Conservation (phyloP, 2,888 invertebrate species). For the Hypsopygia costalis region DNA sequence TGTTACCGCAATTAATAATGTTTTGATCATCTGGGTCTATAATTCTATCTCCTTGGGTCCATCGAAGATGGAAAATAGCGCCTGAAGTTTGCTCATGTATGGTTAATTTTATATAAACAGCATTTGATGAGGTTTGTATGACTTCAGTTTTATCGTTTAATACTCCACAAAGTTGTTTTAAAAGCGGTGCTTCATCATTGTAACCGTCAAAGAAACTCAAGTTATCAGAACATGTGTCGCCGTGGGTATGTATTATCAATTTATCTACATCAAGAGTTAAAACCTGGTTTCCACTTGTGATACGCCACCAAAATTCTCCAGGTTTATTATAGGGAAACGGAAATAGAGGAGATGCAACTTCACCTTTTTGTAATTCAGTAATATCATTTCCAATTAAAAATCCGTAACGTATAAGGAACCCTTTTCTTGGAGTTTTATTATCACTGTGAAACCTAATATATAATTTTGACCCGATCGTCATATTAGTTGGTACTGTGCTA, state of each 20-base stretch:
- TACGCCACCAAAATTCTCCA: slow-evolving; percentile 84
- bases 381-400: slow-evolving; percentile 86
- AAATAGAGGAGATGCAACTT: slow-evolving; percentile 89
- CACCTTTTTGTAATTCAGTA: slow-evolving; percentile 81
- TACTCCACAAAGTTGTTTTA: slow-evolving; percentile 80
- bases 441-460: slow-evolving; percentile 90
- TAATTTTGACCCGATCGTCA: slow-evolving; percentile 78
- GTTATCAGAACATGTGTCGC: slow-evolving; percentile 45
- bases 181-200: slow-evolving; percentile 80
- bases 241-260: slow-evolving; percentile 50
- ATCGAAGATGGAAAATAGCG: slow-evolving; percentile 49
- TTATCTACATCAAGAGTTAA: slow-evolving; percentile 39
- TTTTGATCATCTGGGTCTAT: slow-evolving; percentile 14
- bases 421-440: slow-evolving; percentile 78
- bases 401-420: slow-evolving; percentile 88
- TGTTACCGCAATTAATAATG: slow-evolving; percentile 59
- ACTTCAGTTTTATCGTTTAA: slow-evolving; percentile 31
- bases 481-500: slow-evolving; percentile 78
- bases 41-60: slow-evolving; percentile 31
- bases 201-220: slow-evolving; percentile 87
- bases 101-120: slow-evolving; percentile 79
- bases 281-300: slow-evolving; percentile 48
- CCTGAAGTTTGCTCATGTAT: slow-evolving; percentile 66
- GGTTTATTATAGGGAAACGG: slow-evolving; percentile 72
- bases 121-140: slow-evolving; percentile 81